Conservation (phyloP, 2,888 invertebrate genomes). For the Marronus borbonicus region DNA sequence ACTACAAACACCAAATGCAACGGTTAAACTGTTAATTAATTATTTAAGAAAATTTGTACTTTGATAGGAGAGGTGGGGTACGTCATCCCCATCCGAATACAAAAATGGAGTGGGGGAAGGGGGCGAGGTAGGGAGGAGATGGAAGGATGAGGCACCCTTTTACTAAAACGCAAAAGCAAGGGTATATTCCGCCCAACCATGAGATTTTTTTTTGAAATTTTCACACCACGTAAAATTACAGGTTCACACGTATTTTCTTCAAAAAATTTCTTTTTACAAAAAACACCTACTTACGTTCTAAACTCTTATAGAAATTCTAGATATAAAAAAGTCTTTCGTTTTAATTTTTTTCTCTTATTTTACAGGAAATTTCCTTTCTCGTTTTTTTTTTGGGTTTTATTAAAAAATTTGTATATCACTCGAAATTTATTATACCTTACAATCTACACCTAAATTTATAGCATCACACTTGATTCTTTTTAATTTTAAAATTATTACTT, state of each 20-base stretch:
- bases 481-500: conserved; percentile 26
- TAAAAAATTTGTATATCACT: conserved; percentile 50
- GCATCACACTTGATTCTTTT: conserved; percentile 55
- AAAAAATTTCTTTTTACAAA: conserved; percentile 50
- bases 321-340: conserved; percentile 49
- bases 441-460: conserved; percentile 55
- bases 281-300: conserved; percentile 37
- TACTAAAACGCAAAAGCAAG: conserved; percentile 64
- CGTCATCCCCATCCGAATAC: conserved; percentile 45
- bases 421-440: conserved; percentile 46
- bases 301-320: conserved; percentile 46
- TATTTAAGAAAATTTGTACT: conserved; percentile 69
- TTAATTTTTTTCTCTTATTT: conserved; percentile 51
- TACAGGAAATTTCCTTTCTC: conserved; percentile 52
- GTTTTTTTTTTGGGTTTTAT: conserved; percentile 52
- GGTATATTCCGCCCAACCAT: conserved; percentile 65
- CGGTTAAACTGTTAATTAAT: conserved; percentile 63
- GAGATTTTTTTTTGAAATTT: conserved; percentile 56
- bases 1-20: conserved; percentile 68
- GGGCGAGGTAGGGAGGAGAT: background rate
- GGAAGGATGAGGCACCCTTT: conserved; percentile 57
- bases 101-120: background rate
- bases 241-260: conserved; percentile 53
- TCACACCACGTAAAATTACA: conserved; percentile 27
- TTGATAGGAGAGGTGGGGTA: conserved; percentile 65